phyloP scores from a whole-genome alignment of 2,797 vertebrate species.

The Smutsia temminckii region DNA sequence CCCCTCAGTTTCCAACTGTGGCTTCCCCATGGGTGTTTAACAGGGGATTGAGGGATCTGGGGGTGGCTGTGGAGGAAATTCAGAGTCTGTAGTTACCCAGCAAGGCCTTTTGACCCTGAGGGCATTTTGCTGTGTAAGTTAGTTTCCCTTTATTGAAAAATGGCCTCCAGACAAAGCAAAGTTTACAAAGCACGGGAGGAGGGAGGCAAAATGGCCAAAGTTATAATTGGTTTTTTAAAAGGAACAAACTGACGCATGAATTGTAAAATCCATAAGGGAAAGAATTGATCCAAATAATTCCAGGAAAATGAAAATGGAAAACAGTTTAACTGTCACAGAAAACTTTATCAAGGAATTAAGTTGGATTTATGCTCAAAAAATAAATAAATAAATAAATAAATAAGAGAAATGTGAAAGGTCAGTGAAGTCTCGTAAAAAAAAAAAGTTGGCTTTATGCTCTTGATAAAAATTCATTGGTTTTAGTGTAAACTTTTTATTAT shows the following conservation, averaged over 20 bases:
- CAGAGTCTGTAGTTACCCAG: background rate
- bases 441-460: constrained; percentile 36
- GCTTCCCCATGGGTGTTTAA: background rate
- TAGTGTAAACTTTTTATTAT: background rate
- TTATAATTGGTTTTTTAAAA: background rate
- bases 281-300: constrained; percentile 10
- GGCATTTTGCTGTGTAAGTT: constrained; percentile 31
- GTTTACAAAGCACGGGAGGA: background rate
- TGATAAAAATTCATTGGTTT: constrained; percentile 28
- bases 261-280: constrained; percentile 40
- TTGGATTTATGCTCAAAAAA: constrained; percentile 39
- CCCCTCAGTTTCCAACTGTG: background rate
- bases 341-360: constrained; percentile 29
- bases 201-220: constrained; percentile 13
- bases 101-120: constrained; percentile 50
- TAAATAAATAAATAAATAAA: too few species aligned
- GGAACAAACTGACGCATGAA: background rate
- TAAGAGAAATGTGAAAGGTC: too few species aligned
- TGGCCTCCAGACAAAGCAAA: constrained; percentile 20
- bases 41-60: background rate
- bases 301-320: constrained; percentile 6
- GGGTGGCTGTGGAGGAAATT: background rate
- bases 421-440: too few species aligned
- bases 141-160: constrained; percentile 32
- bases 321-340: background rate